Base-by-base conservation (phyloP, 2,888 invertebrate genomes). In the Cinara cedri region DNA sequence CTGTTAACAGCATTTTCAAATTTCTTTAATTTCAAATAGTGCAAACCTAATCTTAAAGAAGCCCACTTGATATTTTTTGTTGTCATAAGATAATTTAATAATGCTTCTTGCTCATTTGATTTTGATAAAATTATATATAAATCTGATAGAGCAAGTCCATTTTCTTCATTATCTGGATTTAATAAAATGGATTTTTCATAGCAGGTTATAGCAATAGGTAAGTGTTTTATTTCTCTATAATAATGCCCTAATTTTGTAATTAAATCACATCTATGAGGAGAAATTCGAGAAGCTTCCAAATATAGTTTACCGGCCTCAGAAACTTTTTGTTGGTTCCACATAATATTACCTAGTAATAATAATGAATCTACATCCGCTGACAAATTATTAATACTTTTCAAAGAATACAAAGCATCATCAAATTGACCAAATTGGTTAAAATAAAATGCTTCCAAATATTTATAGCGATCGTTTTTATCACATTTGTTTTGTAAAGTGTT, bases 141-240 rank as follows among this genome's bases (percentile, higher is more conserved):
- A 42, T 78, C 70, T 9, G 78, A 78, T 51, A 78, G 6, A 1
- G 78, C 57, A 13, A 78, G 19, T 13, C 21, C 70, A 14, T 66
- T 78, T 57, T 60, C 78, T 62, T 78, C 78, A 42, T 78, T 49
- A 21, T 78, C 78, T 11, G 78, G 51, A 42, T 78, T 78, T 9
- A 78, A 70, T 13, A 78, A 11, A 10, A 78, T 16, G 13, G 78
- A 78, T 51, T 68, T 78, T 60, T 78, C 78, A 60, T 78, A 78
- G 4, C 78, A 78, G 34, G 70, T 49, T 46, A 78, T 70, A 9
- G 78, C 78, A 34, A 68, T n/a, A 34, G 68, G 6, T 21, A 78
- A 60, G 8, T 70, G 66, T 51, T 51, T 49, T 11, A 70, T 78
- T 78, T 78, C 57, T 70, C 60, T 60, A 21, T 78, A 78, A 62